Conservation (phyloP, 2,888 invertebrate genomes). For the Hermodice carunculata region DNA sequence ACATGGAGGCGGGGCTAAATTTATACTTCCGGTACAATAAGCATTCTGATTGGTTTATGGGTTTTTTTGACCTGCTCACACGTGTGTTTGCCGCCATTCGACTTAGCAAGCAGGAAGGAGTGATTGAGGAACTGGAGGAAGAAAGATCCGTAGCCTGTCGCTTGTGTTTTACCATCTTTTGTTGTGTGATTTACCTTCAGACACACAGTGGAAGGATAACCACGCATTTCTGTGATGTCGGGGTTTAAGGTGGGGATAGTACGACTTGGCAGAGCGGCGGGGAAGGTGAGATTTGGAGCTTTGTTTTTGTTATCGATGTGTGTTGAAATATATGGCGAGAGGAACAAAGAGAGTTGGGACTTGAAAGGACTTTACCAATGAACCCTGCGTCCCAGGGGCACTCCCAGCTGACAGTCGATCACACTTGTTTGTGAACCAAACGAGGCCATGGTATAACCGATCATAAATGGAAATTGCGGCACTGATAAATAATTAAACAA, state of each 20-base stretch:
- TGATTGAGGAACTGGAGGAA: not conserved
- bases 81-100: conserved; percentile 17
- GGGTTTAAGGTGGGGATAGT: conserved; percentile 69
- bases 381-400: too few species aligned
- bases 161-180: not conserved
- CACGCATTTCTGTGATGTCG: conserved; percentile 45
- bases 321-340: conserved; percentile 16
- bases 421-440: too few species aligned
- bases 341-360: too few species aligned
- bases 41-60: conserved; percentile 14
- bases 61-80: not conserved
- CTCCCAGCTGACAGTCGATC: too few species aligned
- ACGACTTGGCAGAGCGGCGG: conserved; percentile 70
- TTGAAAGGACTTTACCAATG: too few species aligned
- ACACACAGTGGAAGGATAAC: not conserved
- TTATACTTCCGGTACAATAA: conserved; percentile 1
- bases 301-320: not conserved
- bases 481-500: too few species aligned
- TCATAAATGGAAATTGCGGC: too few species aligned
- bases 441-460: too few species aligned
- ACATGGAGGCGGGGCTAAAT: not conserved
- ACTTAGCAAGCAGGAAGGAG: not conserved
- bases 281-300: conserved; percentile 64
- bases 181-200: not conserved
- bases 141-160: not conserved